Percentiles rank a stretch among this genome's conserved stretches.
These are phyloP conservation scores for Lamellibrachia satsuma DNA, from an alignment of 2,888 invertebrate genomes.

Conservation along the genomic window DNA sequence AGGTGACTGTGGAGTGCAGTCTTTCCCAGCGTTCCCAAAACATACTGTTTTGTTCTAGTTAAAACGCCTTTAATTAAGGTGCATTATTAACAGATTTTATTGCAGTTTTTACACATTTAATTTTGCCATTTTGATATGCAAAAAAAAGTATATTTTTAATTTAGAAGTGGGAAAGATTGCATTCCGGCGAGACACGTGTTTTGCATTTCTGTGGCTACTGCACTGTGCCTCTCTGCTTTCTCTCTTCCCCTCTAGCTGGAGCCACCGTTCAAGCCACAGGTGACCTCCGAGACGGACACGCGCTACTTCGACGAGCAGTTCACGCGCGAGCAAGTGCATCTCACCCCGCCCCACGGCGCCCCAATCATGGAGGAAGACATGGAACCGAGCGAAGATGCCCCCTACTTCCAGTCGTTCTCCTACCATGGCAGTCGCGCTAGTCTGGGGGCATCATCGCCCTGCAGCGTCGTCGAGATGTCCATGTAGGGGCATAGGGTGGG, in stretches of 20 bases:
- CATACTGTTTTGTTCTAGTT: not conserved
- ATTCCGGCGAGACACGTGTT: not conserved
- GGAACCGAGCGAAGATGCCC: conserved; percentile 74
- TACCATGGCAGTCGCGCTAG: conserved; percentile 63
- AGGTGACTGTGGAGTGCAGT: not conserved
- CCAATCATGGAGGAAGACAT: conserved; percentile 42
- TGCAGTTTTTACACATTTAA: not conserved
- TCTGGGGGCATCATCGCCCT: not conserved
- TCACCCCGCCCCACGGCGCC: conserved; percentile 54
- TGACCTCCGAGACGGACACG: conserved; percentile 95
- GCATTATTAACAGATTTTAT: not conserved
- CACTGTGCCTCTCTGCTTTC: conserved; percentile 17
- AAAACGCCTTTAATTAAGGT: not conserved
- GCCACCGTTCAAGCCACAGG: conserved; percentile 75
- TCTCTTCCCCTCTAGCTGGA: conserved; percentile 73
- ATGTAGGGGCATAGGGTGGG: not conserved
- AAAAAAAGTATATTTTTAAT: not conserved
- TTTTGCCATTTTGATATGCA: not conserved
- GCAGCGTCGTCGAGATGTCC: conserved; percentile 17
- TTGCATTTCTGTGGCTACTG: not conserved
- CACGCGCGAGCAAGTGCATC: conserved; percentile 74
- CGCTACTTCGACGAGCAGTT: conserved; percentile 98
- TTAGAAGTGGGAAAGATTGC: not conserved
- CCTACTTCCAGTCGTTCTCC: conserved; percentile 83
- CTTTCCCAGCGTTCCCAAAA: not conserved